Evolutionary conservation across 2,888 invertebrate species (phyloP).

Genomic region (Mesopsocus fuscifrons): DNA sequence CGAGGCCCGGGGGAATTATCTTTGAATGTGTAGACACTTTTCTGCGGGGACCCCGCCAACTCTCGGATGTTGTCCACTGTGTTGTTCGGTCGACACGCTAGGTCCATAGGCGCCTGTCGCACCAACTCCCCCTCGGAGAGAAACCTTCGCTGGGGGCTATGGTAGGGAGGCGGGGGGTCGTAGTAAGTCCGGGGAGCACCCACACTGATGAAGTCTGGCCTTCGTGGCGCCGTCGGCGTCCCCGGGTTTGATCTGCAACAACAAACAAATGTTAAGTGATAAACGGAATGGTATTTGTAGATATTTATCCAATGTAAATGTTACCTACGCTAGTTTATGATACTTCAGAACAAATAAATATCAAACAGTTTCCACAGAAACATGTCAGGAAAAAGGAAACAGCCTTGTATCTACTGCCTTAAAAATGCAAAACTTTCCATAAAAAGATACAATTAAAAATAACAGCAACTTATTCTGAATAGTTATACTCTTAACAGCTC

Average conservation of each 20-base stretch:
- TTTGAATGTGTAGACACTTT: conserved; percentile 62
- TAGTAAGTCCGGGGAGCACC: conserved; percentile 20
- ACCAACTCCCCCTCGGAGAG: conserved; percentile 67
- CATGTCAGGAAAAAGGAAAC: no score
- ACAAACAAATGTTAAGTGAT: conserved; percentile 12
- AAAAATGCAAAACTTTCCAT: no score
- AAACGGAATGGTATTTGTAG: conserved; percentile 9
- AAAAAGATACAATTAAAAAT: no score
- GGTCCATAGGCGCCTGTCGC: conserved; percentile 37
- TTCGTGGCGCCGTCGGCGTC: conserved; percentile 74
- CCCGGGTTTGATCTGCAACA: conserved; percentile 69
- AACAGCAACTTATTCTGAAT: no score
- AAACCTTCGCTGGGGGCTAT: conserved; percentile 55
- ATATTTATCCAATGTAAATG: no score
- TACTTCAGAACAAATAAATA: no score
- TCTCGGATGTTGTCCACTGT: conserved; percentile 76
- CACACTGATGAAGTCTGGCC: conserved; percentile 74
- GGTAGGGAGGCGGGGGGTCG: conserved; percentile 22
- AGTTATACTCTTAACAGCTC: no score
- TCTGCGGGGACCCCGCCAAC: conserved; percentile 70
- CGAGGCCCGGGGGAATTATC: conserved; percentile 43
- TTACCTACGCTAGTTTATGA: no score
- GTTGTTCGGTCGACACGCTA: conserved; percentile 46
- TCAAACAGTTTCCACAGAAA: no score
- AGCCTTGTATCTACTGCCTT: no score